Conservation (phyloP, 1,140 invertebrate species). For the Apolygus lucorum region DNA sequence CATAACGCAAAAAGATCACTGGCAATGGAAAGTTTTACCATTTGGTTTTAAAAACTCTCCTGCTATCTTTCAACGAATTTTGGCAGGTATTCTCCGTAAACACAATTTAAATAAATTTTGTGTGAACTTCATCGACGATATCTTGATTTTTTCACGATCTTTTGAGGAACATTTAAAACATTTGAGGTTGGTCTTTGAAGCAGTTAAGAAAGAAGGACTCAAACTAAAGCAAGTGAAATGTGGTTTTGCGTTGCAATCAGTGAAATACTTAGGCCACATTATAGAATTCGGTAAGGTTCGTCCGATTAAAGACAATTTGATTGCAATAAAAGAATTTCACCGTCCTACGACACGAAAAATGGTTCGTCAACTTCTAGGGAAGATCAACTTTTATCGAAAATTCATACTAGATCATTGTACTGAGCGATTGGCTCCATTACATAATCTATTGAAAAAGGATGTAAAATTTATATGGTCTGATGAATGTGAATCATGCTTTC, state of each 20-base stretch:
- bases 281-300: slow-evolving; percentile 30
- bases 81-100: no score
- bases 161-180: no score
- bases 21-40: no score
- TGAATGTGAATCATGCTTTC: slow-evolving; percentile 37
- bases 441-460: slow-evolving; percentile 37
- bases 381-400: slow-evolving; percentile 30
- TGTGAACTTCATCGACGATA: no score
- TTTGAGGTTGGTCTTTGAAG: no score
- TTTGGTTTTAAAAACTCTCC: no score
- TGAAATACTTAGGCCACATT: slow-evolving; percentile 34
- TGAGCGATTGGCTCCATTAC: slow-evolving; percentile 35
- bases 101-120: no score
- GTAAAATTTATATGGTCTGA: slow-evolving; percentile 35
- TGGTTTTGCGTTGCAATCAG: slow-evolving; percentile 34
- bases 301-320: slow-evolving; percentile 33
- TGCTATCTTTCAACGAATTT: no score
- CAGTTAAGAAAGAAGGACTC: no score
- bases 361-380: slow-evolving; percentile 31
- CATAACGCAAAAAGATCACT: no score
- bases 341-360: slow-evolving; percentile 28
- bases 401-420: slow-evolving; percentile 36
- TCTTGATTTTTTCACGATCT: no score
- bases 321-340: slow-evolving; percentile 31
- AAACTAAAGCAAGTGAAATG: slow-evolving; percentile 37